Base-by-base conservation (phyloP, 2,113 vertebrate genomes). In the Procavia capensis region DNA sequence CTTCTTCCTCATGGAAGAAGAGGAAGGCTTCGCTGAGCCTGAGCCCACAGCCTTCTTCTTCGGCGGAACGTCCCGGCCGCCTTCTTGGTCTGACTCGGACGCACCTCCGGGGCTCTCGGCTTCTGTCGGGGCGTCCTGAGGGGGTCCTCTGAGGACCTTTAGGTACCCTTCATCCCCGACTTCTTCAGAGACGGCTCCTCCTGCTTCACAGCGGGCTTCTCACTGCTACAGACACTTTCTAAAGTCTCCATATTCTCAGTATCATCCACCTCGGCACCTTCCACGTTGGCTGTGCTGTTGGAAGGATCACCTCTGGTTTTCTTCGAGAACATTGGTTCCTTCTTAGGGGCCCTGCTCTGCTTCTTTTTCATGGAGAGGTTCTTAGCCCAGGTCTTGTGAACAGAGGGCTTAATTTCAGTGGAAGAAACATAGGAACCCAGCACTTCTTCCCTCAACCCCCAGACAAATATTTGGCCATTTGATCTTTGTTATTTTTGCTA, bases 1-100 rank as follows among this genome's bases (percentile, higher is more conserved):
- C 4, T 91, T 96, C 96, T 96, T 97, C 63, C 80, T 95, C 68
- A 1, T 1, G 13, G 29, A n/a, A n/a, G n/a, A n/a, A n/a, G 24
- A 5, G 27, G 31, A 0, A 43, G 54, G 95, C 89, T 64, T 95
- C 1, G 47, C 36, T 0, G 16, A 57, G 54, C 74, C 39, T 78
- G 91, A 96, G 61, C 50, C 31, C 85, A 47, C 0, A 13, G 72
- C 47, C 70, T 94, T 94, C 85, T 91, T 97, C 79, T 80, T 89
- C 0, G 6, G 75, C 0, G 93, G 80, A 13, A 64, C 84, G 25
- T 91, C 63, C 2, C 9, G 64, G 6, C 43, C 34, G 24, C 70
- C 83, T 27, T 45, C 93, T 50, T 86, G 95, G 36, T 96, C 83
- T 50, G 83, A 91, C 64, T 66, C 83, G 2, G 64, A 90, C 39